A percentile compares a stretch with the other conserved stretches of the same genome.
Conservation (phyloP, 2,797 vertebrate species). For the Microchirus variegatus region DNA sequence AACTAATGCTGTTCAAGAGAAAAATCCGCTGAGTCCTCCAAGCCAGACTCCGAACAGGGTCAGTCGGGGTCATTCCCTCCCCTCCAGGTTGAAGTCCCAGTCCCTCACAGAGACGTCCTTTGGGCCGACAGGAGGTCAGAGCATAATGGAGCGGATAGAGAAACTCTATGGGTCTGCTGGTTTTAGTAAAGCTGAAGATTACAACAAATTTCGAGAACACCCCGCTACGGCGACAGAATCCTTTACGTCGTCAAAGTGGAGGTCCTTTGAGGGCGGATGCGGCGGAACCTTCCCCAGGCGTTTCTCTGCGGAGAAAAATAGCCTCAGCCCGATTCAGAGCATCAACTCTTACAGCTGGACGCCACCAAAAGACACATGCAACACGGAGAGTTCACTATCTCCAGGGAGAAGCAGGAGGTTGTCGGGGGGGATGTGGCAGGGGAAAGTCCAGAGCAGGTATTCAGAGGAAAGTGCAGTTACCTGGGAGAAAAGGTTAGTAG, state of each 20-base stretch:
- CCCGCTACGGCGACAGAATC: slow-evolving; percentile 26
- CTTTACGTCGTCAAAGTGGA: slow-evolving; percentile 20
- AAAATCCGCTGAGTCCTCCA: slow-evolving; percentile 5
- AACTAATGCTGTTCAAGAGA: slow-evolving; percentile 15
- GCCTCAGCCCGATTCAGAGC: slow-evolving; percentile 19
- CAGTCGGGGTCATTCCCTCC: slow-evolving; percentile 63
- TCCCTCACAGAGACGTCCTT: slow-evolving; percentile 23
- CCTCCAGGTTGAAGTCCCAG: slow-evolving; percentile 60
- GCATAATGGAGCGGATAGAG: slow-evolving; percentile 77
- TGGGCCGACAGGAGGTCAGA: slow-evolving; percentile 65
- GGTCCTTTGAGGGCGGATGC: slow-evolving; percentile 22
- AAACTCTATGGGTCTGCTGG: slow-evolving; percentile 66
- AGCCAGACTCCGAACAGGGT: slow-evolving; percentile 32
- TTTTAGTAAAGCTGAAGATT: slow-evolving; percentile 40
- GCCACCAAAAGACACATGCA: slow-evolving; percentile 18
- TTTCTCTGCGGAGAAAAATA: slow-evolving; percentile 46
- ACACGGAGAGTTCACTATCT: slow-evolving; percentile 18
- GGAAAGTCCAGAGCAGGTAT: slow-evolving; percentile 16
- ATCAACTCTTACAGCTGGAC: slow-evolving; percentile 28
- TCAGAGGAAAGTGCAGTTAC: slow-evolving; percentile 25
- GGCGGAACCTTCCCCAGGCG: slow-evolving; percentile 68
- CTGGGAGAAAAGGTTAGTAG: slow-evolving; percentile 12
- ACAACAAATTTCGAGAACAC: slow-evolving; percentile 25
- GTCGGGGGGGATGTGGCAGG: slow-evolving; percentile 33
- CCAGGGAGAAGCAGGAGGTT: slow-evolving; percentile 15